A percentile compares a stretch with the other conserved stretches of the same genome.
Evolutionary conservation across 2,888 invertebrate genomes (phyloP).

Genomic region (Orthonychiurus folsomi): DNA sequence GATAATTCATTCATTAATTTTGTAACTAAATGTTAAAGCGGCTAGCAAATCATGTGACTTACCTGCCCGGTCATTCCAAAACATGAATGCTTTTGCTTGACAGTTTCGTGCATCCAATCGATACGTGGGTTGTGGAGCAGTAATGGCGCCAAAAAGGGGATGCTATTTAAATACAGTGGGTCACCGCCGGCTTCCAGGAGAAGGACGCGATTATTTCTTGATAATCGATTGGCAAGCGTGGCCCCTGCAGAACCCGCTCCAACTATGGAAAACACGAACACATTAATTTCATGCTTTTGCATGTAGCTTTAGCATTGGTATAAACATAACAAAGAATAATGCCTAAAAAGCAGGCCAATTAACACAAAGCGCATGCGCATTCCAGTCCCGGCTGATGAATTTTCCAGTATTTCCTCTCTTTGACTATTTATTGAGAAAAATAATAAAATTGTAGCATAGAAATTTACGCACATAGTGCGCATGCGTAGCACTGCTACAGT

Average conservation of each 20-base stretch:
- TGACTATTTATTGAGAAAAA: no score
- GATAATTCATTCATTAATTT: slow-evolving; percentile 4
- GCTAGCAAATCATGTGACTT: neutral
- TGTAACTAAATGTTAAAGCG: slow-evolving; percentile 14
- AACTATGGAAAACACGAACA: slow-evolving; percentile 17
- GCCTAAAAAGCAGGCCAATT: slow-evolving; percentile 2
- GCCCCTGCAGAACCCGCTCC: slow-evolving; percentile 32
- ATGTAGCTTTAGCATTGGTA: neutral
- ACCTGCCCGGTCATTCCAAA: slow-evolving; percentile 11
- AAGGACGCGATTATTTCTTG: slow-evolving; percentile 30
- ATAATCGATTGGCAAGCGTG: slow-evolving; percentile 27
- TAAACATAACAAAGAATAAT: neutral
- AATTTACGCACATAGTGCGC: no score
- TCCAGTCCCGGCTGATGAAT: no score
- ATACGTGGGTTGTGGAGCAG: slow-evolving; percentile 20
- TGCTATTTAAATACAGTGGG: slow-evolving; percentile 22
- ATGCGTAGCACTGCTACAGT: no score
- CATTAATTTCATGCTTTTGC: slow-evolving; percentile 1
- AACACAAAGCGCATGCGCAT: neutral
- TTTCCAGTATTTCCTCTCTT: no score
- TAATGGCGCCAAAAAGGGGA: slow-evolving; percentile 26
- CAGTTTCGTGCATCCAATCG: slow-evolving; percentile 32
- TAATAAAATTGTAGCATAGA: no score
- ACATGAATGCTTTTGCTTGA: slow-evolving; percentile 26
- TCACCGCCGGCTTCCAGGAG: slow-evolving; percentile 31